These are phyloP conservation scores for Microtus montanus DNA, from an alignment of 2,113 vertebrate species.

Conservation along the genomic window DNA sequence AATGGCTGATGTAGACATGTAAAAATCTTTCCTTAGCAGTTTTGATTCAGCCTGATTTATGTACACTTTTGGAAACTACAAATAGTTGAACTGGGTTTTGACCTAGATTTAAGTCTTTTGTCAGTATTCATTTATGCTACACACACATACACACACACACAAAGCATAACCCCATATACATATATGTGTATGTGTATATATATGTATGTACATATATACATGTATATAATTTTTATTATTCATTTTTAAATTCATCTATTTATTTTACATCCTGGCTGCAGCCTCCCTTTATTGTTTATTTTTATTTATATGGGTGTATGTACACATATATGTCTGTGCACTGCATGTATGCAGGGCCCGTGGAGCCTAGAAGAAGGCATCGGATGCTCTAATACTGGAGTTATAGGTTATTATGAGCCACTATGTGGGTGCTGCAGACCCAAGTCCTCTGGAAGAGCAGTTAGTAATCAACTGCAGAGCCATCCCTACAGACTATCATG, in stretches of 20 bases:
- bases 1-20: neutral
- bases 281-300: neutral
- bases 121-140: neutral
- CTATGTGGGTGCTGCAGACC: neutral
- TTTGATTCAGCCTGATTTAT: neutral
- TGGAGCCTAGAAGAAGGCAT: neutral
- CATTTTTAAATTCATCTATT: neutral
- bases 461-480: neutral
- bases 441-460: neutral
- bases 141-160: neutral
- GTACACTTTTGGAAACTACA: neutral
- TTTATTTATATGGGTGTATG: neutral
- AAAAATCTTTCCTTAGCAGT: neutral
- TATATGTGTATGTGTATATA: neutral
- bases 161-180: neutral
- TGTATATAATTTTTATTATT: neutral
- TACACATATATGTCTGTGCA: neutral
- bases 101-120: neutral
- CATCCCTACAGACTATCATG: neutral
- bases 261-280: neutral
- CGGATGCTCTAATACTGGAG: neutral
- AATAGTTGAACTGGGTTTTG: neutral
- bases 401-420: neutral
- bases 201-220: no score
- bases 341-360: neutral